Percentiles rank a stretch among this genome's conserved stretches.
Evolutionary conservation across 1,140 invertebrate species (phyloP).

Genomic region (Hycleus phaleratus): DNA sequence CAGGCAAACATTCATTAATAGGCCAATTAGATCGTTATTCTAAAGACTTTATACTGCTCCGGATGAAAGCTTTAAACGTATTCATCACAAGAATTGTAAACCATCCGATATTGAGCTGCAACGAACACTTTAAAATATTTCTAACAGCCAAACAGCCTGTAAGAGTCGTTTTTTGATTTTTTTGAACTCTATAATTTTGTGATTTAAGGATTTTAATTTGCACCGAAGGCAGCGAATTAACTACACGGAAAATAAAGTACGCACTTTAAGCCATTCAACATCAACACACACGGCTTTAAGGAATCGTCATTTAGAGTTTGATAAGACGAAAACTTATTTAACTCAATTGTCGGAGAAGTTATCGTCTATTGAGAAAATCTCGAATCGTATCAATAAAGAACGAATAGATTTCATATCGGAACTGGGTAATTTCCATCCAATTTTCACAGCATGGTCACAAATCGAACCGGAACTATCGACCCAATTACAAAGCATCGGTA

Average conservation of each 20-base stretch:
- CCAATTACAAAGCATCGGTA: constrained; percentile 42
- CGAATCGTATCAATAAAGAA: constrained; percentile 60
- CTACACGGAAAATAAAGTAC: constrained; percentile 46
- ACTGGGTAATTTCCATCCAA: constrained; percentile 49
- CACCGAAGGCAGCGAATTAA: constrained; percentile 55
- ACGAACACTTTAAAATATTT: constrained; percentile 60
- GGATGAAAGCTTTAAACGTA: constrained; percentile 63
- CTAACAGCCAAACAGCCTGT: constrained; percentile 60
- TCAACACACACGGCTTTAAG: constrained; percentile 40
- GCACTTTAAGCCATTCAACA: constrained; percentile 34
- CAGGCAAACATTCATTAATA: constrained; percentile 63
- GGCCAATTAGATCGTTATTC: constrained; percentile 67
- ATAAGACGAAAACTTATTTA: constrained; percentile 57
- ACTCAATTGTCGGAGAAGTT: constrained; percentile 57
- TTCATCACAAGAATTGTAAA: constrained; percentile 51
- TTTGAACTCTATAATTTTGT: neutral
- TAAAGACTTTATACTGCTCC: constrained; percentile 61
- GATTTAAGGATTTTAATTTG: constrained; percentile 54
- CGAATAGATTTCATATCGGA: constrained; percentile 50
- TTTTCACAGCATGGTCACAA: constrained; percentile 48
- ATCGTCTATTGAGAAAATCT: constrained; percentile 55
- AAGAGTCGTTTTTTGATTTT: constrained; percentile 27
- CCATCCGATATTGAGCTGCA: constrained; percentile 66
- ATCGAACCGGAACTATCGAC: constrained; percentile 47
- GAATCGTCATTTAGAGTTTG: constrained; percentile 56